Conservation (phyloP, 2,888 invertebrate genomes). For the Subacronicta megacephala region DNA sequence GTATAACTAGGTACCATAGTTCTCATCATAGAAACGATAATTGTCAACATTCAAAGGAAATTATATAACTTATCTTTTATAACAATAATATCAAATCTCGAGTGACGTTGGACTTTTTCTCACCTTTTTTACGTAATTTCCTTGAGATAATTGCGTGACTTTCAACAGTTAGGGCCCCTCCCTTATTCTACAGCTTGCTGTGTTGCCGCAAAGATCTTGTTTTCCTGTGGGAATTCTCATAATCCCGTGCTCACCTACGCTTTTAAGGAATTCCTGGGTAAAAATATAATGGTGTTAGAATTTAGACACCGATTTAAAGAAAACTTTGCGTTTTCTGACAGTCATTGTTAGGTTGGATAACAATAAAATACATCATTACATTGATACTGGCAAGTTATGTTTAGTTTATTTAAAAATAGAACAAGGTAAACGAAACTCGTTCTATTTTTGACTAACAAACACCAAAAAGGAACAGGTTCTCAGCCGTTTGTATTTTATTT, state of each 20-base stretch:
- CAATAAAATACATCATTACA: too few relatives aligned
- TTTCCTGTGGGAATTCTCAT: too few relatives aligned
- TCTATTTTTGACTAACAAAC: not conserved
- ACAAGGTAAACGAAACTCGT: not conserved
- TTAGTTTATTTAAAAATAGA: too few relatives aligned
- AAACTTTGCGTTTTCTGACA: too few relatives aligned
- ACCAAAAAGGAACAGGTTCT: too few relatives aligned
- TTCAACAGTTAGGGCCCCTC: slow-evolving; percentile 34
- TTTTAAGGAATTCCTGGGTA: too few relatives aligned
- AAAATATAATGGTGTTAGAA: too few relatives aligned
- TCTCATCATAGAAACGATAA: slow-evolving; percentile 20
- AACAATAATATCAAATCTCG: slow-evolving; percentile 45
- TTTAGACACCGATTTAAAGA: too few relatives aligned
- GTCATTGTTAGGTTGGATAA: too few relatives aligned
- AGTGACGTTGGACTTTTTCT: slow-evolving; percentile 28
- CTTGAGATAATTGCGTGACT: slow-evolving; percentile 45
- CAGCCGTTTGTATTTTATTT: too few relatives aligned
- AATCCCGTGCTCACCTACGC: too few relatives aligned
- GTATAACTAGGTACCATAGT: not conserved
- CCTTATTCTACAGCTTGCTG: slow-evolving; percentile 6
- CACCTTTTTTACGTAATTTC: slow-evolving; percentile 42
- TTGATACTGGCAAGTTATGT: not conserved
- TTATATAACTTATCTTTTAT: slow-evolving; percentile 18
- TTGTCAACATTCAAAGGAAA: slow-evolving; percentile 43
- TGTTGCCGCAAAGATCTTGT: too few relatives aligned